Evolutionary conservation across 2,113 vertebrate species (phyloP), one percentile per base, ranked within the genome.

Genomic region (Benitochromis conjunctus): DNA sequence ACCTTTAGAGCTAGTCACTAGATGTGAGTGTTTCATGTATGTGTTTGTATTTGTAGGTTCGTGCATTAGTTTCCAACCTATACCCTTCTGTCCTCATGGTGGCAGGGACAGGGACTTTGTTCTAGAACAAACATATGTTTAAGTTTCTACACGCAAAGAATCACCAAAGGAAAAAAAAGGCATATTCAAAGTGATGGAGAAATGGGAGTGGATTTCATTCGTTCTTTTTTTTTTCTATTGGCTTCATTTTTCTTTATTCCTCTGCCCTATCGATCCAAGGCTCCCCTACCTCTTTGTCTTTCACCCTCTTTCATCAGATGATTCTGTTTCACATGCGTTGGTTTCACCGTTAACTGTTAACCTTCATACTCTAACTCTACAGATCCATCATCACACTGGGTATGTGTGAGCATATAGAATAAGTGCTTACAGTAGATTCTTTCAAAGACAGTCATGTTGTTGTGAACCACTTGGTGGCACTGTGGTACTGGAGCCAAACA

Each of bases 401-500:
- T 79, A 4, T 7, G 16, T 86, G 60, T 88, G 82, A 78, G 71
- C 79, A 82, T 64, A 85, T 58, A 62, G 16, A 74, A 36, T 34
- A 51, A 64, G 56, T 9, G 55, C 79, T 48, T 57, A 81, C 34
- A 80, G 62, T 56, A 2, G 13, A 55, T 19, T 10, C n/a, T 79
- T 79, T 79, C 21, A 84, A 57, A 56, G 21, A 4, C 9, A 83
- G 83, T 18, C 13, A 7, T 87, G 53, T 69, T 34, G 6, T 16
- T 48, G 3, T 31, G 2, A 41, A 83, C 93, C 95, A 94, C 95
- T 94, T 95, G 95, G 94, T 80, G 95, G 94, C 95, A 95, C 94
- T 96, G 93, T 96, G 93, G 94, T 84, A 94, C 85, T 92, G 51
- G 56, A 88, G 76, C 88, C 55, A 71, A 6, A 55, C 43, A 46